Evolutionary conservation across 2,797 vertebrate species (phyloP), one percentile per base, ranked within the genome.

Genomic region (Eulemur mongoz): DNA sequence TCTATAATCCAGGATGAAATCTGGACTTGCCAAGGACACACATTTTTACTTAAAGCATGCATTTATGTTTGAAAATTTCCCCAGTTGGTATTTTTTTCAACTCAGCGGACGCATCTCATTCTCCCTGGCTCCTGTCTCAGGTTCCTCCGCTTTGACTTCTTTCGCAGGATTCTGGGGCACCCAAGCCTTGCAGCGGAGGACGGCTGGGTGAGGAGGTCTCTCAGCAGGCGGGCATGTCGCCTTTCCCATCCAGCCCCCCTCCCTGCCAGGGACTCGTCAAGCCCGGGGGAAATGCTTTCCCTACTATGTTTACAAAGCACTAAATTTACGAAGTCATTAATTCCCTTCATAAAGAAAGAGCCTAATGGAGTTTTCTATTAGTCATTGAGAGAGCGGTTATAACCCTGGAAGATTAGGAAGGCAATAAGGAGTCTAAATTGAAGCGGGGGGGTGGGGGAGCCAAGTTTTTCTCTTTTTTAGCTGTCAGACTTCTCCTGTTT

Each of bases 251-350:
- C 69, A 32, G 73, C 78, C 79, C 70, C 63, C 35, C 43, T 69
- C 57, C 35, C 50, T 54, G 35, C 87, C 45, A 45, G 67, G 63
- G 38, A 92, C 78, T 22, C 14, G 0, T n/a, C 27, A 10, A 20
- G 80, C 90, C 85, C 27, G 8, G 35, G 52, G 80, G 32, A 91
- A 76, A 82, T 1, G 27, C 90, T 65, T 89, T 63, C 50, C 65
- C 35, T 70, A 5, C 70, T 45, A 6, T 73, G 87, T 93, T 96
- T 92, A 92, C 91, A 67, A 79, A 89, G 94, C 81, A 70, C 90
- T 95, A 91, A 45, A 90, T 82, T 86, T 78, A 85, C 25, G 2
- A 89, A 94, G 93, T 89, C 94, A 69, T 94, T 95, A 54, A 89
- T 86, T 96, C 69, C 70, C 72, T 90, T 91, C 72, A 22, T 93